Evolutionary conservation across 1,140 invertebrate genomes (phyloP).

Genomic region (Hirudo medicinalis): DNA sequence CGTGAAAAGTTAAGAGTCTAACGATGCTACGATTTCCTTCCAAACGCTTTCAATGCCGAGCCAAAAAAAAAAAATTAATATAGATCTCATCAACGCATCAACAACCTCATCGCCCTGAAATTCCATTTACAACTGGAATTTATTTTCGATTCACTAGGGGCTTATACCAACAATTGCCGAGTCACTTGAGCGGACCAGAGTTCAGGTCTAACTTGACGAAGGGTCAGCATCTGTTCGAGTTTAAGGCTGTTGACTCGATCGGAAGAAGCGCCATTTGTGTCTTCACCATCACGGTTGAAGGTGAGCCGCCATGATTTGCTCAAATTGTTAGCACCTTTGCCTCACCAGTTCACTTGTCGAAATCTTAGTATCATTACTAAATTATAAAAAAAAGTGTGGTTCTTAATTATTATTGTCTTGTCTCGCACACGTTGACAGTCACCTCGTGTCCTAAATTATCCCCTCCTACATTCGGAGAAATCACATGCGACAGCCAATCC

Average conservation of each 20-base stretch:
- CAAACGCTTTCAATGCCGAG: no score
- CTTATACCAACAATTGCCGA: not conserved
- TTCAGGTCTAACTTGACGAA: constrained; percentile 1
- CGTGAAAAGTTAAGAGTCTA: no score
- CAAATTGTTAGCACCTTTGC: not conserved
- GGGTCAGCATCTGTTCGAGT: constrained; percentile 9
- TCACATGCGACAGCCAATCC: constrained; percentile 8
- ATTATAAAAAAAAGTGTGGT: no score
- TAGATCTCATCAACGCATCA: not conserved
- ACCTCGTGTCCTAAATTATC: not conserved
- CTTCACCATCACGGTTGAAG: not conserved
- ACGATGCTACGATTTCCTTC: no score
- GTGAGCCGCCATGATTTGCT: not conserved
- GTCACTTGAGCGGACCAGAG: not conserved
- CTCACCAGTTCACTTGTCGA: not conserved
- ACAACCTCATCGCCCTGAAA: not conserved
- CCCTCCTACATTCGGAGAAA: not conserved
- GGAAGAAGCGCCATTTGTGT: constrained; percentile 6
- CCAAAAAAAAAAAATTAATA: no score
- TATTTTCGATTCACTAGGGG: not conserved
- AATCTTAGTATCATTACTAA: no score
- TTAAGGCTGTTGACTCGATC: constrained; percentile 1
- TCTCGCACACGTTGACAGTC: not conserved
- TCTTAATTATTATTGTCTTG: no score
- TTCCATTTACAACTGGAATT: no score